Percentiles rank a stretch among this genome's conserved stretches.
phyloP scores from a whole-genome alignment of 2,888 invertebrate genomes.

The Rhyacophila evoluta region DNA sequence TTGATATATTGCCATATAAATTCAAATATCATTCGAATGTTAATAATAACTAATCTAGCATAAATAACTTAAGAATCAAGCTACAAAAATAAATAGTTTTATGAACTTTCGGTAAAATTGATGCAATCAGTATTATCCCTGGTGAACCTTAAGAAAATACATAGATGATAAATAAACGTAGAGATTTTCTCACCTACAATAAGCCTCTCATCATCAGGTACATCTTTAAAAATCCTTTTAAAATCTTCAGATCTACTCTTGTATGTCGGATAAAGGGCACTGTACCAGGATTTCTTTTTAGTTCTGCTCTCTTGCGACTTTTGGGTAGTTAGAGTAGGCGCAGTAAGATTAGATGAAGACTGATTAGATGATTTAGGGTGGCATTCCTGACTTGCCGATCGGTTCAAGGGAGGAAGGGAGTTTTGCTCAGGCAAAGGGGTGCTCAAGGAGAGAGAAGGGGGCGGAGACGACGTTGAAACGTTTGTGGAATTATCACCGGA shows the following conservation, averaged over 20 bases:
- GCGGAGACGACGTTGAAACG: constrained; percentile 37
- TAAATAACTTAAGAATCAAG: too few relatives aligned
- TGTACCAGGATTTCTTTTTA: constrained; percentile 90
- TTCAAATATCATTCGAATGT: too few relatives aligned
- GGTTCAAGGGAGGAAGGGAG: constrained; percentile 41
- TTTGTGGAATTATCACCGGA: constrained; percentile 26
- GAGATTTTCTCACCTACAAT: constrained; percentile 82
- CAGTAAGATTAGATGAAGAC: neutral
- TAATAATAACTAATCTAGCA: too few relatives aligned
- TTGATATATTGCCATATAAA: too few relatives aligned
- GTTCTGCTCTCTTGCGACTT: constrained; percentile 68
- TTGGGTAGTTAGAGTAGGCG: constrained; percentile 12
- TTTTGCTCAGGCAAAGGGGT: constrained; percentile 45
- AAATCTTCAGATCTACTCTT: constrained; percentile 95
- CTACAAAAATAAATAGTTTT: too few relatives aligned
- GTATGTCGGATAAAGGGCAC: constrained; percentile 89
- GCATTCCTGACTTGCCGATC: constrained; percentile 51
- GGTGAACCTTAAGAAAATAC: too few relatives aligned
- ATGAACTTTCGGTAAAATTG: too few relatives aligned
- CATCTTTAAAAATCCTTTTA: constrained; percentile 90
- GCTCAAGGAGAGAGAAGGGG: constrained; percentile 45
- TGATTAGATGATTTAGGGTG: constrained; percentile 41
- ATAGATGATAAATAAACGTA: too few relatives aligned
- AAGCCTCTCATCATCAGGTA: constrained; percentile 90
- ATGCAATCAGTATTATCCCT: too few relatives aligned